Percentiles rank a stretch among this genome's conserved stretches.
These are phyloP conservation scores for Enteromius fasciolatus DNA, from an alignment of 2,797 vertebrate species.

Conservation along the genomic window DNA sequence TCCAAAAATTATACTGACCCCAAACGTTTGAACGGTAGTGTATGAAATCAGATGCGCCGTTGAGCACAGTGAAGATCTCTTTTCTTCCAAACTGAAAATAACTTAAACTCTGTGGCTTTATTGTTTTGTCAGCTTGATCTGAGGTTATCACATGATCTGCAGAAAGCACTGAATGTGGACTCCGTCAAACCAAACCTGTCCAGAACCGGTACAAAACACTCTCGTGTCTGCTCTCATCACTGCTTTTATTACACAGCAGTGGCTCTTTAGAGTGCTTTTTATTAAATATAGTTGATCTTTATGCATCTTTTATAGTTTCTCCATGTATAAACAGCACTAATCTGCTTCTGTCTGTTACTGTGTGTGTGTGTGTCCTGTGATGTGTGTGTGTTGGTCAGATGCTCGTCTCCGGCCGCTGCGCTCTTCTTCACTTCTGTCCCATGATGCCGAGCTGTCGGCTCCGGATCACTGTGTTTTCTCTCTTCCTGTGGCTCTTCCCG, in stretches of 20 bases:
- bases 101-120: background rate
- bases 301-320: background rate
- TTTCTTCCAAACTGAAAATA: background rate
- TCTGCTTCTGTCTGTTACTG: background rate
- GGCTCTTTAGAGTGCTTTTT: background rate
- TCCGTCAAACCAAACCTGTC: constrained; percentile 31
- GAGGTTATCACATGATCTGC: constrained; percentile 52
- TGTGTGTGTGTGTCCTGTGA: background rate
- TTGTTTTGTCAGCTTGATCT: constrained; percentile 63
- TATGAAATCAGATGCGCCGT: no score
- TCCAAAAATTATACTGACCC: background rate
- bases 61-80: no score
- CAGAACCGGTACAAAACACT: constrained; percentile 61
- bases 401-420: constrained; percentile 43
- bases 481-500: constrained; percentile 59
- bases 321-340: background rate
- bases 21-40: background rate
- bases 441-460: constrained; percentile 46
- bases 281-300: background rate
- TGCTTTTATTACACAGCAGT: background rate
- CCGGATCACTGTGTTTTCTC: constrained; percentile 58
- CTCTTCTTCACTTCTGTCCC: constrained; percentile 22
- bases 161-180: constrained; percentile 57
- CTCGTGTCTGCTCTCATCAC: no score
- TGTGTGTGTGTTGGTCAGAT: constrained; percentile 55